Percentiles rank a stretch among this genome's conserved stretches.
Conservation (phyloP, 2,113 vertebrate genomes). For the Ptyas mucosa region DNA sequence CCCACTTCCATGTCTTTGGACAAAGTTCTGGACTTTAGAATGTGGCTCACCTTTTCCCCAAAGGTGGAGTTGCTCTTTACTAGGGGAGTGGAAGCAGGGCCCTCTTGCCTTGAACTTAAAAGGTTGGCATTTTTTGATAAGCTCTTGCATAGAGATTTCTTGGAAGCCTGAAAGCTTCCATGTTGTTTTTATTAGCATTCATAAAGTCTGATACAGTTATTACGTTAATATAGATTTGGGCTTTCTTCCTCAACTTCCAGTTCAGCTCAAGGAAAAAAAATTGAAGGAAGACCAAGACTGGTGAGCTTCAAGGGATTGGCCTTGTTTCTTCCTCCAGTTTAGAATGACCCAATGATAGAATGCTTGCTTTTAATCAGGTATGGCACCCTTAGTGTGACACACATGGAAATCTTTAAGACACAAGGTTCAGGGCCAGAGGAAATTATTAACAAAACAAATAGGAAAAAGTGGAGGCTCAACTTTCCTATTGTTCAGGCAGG, state of each 20-base stretch:
- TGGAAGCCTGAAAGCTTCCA: neutral
- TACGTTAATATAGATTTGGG: neutral
- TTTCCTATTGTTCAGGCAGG: slow-evolving; percentile 7
- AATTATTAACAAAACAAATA: neutral
- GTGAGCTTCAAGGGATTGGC: too few relatives aligned
- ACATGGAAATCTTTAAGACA: neutral
- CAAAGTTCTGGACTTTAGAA: neutral
- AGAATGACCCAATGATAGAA: neutral
- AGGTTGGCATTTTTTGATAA: neutral
- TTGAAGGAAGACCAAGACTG: neutral
- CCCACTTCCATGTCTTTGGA: neutral
- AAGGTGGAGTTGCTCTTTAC: neutral
- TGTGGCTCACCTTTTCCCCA: neutral
- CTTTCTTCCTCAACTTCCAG: neutral
- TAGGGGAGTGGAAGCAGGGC: neutral
- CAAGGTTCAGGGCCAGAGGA: neutral
- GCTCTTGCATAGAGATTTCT: neutral
- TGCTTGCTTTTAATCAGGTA: neutral
- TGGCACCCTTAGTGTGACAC: neutral
- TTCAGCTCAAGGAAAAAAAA: neutral
- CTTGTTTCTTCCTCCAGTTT: neutral
- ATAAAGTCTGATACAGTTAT: neutral
- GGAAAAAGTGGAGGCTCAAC: neutral
- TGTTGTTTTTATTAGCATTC: neutral
- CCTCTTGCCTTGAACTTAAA: neutral